phyloP scores from a whole-genome alignment of 2,113 vertebrate genomes.

The Actenoides lindsayi region DNA sequence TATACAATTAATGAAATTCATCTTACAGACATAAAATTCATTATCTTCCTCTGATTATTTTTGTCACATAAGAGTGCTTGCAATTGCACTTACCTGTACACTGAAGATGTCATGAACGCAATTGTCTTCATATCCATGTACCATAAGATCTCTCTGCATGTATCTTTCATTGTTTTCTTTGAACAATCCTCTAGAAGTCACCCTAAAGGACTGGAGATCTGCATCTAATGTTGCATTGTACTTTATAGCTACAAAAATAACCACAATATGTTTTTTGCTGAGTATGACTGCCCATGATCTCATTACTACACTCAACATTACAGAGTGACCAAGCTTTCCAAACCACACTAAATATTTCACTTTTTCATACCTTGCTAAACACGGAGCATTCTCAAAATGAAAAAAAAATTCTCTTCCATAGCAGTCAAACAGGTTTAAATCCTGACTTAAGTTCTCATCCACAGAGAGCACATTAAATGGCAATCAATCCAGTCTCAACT shows the following conservation, averaged over 20 bases:
- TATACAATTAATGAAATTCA: background rate
- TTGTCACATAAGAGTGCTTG: background rate
- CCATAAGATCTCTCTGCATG: conserved; percentile 70
- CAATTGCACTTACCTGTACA: conserved; percentile 81
- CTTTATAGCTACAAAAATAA: conserved; percentile 71
- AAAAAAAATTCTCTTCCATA: background rate
- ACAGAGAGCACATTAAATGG: background rate
- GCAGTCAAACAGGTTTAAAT: background rate
- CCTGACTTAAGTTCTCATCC: background rate
- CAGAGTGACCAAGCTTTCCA: background rate
- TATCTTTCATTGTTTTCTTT: conserved; percentile 82
- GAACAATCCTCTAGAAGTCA: conserved; percentile 89
- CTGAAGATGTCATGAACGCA: conserved; percentile 79
- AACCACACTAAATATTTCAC: background rate
- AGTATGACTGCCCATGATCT: background rate
- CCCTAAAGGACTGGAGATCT: conserved; percentile 82
- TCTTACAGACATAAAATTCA: background rate
- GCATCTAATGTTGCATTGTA: conserved; percentile 88
- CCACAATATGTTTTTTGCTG: background rate
- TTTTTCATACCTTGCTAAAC: background rate
- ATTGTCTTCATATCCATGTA: conserved; percentile 8
- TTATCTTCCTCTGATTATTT: background rate
- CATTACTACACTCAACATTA: background rate
- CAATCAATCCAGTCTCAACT: background rate
- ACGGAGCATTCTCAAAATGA: background rate